Evolutionary conservation across 1,140 invertebrate genomes (phyloP).

Genomic region (Calephelis nemesis): DNA sequence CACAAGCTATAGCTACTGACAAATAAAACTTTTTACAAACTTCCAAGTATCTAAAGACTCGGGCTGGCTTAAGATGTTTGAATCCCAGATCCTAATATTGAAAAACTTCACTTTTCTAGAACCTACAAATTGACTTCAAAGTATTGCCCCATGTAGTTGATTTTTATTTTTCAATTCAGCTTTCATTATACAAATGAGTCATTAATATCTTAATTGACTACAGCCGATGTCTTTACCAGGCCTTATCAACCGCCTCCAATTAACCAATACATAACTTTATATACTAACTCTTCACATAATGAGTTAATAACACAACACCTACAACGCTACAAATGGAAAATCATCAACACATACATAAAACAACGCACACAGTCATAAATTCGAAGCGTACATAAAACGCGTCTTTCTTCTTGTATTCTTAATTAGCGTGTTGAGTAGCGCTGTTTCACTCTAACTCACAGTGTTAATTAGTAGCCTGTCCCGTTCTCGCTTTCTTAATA

Average conservation of each 20-base stretch:
- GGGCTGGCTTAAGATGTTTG: no score
- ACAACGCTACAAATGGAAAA: slow-evolving; percentile 62
- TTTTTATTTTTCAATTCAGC: no score
- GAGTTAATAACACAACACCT: slow-evolving; percentile 75
- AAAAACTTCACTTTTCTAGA: no score
- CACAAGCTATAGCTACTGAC: no score
- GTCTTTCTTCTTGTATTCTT: slow-evolving; percentile 79
- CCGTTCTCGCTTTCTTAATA: slow-evolving; percentile 76
- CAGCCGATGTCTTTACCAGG: slow-evolving; percentile 51
- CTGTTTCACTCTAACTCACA: slow-evolving; percentile 46
- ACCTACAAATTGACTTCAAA: no score
- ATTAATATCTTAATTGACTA: slow-evolving; percentile 24
- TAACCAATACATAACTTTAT: slow-evolving; percentile 73
- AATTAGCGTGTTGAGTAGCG: slow-evolving; percentile 72
- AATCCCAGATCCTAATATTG: no score
- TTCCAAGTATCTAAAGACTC: no score
- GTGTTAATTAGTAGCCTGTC: slow-evolving; percentile 72
- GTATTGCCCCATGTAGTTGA: no score
- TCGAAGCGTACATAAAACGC: slow-evolving; percentile 67
- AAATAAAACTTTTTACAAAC: no score
- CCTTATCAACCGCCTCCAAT: slow-evolving; percentile 73
- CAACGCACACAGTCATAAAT: slow-evolving; percentile 49
- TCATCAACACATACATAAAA: slow-evolving; percentile 54
- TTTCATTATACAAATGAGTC: slow-evolving; percentile 16
- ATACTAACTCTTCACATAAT: slow-evolving; percentile 76